phyloP scores from a whole-genome alignment of 2,888 invertebrate genomes.

The Piscicola geometra region DNA sequence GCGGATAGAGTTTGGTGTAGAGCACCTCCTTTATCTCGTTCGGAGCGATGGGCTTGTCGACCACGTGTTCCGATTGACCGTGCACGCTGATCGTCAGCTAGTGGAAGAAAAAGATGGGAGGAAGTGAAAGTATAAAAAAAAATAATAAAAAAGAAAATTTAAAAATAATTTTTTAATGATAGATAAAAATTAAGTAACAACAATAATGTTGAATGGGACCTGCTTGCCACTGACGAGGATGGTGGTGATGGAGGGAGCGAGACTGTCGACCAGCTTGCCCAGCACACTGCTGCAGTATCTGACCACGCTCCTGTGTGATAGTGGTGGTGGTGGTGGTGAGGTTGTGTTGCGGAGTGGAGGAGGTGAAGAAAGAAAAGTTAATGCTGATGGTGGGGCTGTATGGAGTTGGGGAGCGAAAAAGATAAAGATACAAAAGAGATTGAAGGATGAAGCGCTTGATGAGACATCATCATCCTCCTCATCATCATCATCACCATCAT shows the following conservation, averaged over 20 bases:
- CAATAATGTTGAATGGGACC: conserved; percentile 59
- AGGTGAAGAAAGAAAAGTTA: neutral
- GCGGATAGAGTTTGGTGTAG: conserved; percentile 64
- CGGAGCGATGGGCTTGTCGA: conserved; percentile 95
- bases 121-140: neutral
- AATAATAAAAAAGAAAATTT: neutral
- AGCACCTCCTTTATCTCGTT: conserved; percentile 86
- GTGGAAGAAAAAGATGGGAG: conserved; percentile 4
- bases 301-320: conserved; percentile 67
- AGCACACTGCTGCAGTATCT: conserved; percentile 89
- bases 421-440: neutral
- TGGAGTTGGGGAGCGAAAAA: neutral
- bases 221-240: conserved; percentile 96
- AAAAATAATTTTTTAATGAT: neutral
- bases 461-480: no score
- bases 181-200: neutral
- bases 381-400: neutral
- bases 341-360: no score
- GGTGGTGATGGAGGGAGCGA: conserved; percentile 95
- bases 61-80: conserved; percentile 80
- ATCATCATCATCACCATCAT: neutral
- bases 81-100: conserved; percentile 85
- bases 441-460: no score
- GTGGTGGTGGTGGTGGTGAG: no score
- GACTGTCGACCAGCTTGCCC: conserved; percentile 90